Conservation (phyloP, 1,140 invertebrate species). For the Apocrypta bakeri region DNA sequence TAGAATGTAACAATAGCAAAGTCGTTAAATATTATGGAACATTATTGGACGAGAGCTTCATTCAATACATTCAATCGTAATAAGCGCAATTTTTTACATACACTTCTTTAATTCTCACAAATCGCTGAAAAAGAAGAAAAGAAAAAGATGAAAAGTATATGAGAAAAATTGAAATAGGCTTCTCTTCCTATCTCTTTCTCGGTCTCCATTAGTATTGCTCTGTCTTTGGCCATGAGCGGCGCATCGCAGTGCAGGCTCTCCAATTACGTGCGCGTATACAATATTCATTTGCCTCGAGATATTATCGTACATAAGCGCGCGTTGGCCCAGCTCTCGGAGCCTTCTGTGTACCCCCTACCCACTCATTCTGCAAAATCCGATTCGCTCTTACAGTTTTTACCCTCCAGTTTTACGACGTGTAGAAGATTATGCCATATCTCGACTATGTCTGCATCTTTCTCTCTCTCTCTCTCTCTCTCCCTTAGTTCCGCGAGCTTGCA, state of each 20-base stretch:
- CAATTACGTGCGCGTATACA: slow-evolving; percentile 48
- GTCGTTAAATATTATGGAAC: too few species aligned
- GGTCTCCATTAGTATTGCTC: neutral
- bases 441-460: slow-evolving; percentile 12
- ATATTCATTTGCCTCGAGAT: slow-evolving; percentile 44
- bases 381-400: slow-evolving; percentile 53
- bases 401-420: slow-evolving; percentile 54
- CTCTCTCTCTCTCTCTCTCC: slow-evolving; percentile 24
- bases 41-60: too few species aligned
- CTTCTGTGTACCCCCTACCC: neutral
- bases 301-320: slow-evolving; percentile 14
- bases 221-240: neutral
- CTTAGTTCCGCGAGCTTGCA: neutral
- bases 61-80: too few species aligned
- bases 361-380: slow-evolving; percentile 36
- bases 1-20: too few species aligned
- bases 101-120: neutral
- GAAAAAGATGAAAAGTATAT: neutral
- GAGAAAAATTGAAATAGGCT: slow-evolving; percentile 21
- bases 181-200: too few species aligned
- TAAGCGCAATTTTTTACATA: neutral
- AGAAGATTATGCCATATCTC: slow-evolving; percentile 50
- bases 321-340: neutral
- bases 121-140: slow-evolving; percentile 20
- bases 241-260: slow-evolving; percentile 19